Percentiles rank a stretch among this genome's conserved stretches.
Conservation (phyloP, 2,888 invertebrate genomes). For the Dendrolimus pini region DNA sequence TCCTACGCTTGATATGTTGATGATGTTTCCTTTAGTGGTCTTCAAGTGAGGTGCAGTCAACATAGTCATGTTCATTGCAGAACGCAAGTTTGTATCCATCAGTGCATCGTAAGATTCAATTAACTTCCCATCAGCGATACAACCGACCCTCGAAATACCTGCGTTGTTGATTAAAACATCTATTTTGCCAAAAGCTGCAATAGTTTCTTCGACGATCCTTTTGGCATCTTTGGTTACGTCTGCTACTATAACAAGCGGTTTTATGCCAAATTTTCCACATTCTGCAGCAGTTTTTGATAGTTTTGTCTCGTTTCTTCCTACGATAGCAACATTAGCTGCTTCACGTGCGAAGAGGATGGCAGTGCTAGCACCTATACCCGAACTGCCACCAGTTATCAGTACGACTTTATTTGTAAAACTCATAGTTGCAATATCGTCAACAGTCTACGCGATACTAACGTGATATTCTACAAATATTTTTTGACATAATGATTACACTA, state of each 20-base stretch:
- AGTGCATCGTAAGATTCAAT: constrained; percentile 20
- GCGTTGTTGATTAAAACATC: constrained; percentile 34
- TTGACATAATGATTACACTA: no score
- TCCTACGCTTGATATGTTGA: constrained; percentile 16
- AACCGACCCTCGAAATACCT: constrained; percentile 14
- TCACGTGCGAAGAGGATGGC: constrained; percentile 25
- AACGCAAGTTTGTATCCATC: constrained; percentile 22
- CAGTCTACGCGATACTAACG: no score
- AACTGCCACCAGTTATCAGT: constrained; percentile 30
- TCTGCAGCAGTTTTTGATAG: constrained; percentile 15
- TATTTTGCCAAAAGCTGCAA: constrained; percentile 22
- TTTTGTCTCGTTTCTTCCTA: constrained; percentile 23
- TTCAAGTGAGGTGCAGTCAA: constrained; percentile 23
- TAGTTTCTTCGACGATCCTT: constrained; percentile 17
- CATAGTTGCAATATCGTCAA: constrained; percentile 11
- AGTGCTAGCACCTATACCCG: constrained; percentile 31
- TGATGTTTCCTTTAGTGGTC: constrained; percentile 23
- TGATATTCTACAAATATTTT: no score
- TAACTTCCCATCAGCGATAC: constrained; percentile 15
- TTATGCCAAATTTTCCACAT: constrained; percentile 7
- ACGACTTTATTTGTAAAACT: constrained; percentile 28
- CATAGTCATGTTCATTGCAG: constrained; percentile 20
- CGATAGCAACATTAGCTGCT: constrained; percentile 25
- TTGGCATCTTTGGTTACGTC: constrained; percentile 20
- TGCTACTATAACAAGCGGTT: constrained; percentile 17